These are phyloP conservation scores for Andrena camellia DNA, from an alignment of 2,888 invertebrate genomes.

Conservation along the genomic window DNA sequence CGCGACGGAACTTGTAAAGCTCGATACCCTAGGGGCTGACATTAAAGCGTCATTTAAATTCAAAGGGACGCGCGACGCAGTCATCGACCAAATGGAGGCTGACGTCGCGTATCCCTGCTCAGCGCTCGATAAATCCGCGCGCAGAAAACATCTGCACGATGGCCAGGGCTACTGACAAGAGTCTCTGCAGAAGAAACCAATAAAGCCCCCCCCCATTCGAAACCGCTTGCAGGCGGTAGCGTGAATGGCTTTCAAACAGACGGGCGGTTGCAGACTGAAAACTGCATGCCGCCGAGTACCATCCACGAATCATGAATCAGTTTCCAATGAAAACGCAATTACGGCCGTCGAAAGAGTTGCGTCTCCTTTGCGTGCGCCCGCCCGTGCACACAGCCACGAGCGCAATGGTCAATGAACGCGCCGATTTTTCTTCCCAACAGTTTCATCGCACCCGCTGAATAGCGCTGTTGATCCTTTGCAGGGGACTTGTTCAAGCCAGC, in stretches of 20 bases:
- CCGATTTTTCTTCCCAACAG: slow-evolving; percentile 15
- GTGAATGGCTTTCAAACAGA: slow-evolving; percentile 62
- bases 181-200: slow-evolving; percentile 59
- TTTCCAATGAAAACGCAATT: slow-evolving; percentile 66
- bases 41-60: slow-evolving; percentile 26
- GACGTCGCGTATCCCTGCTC: not conserved
- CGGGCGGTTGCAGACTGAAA: slow-evolving; percentile 31
- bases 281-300: slow-evolving; percentile 31
- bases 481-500: not conserved
- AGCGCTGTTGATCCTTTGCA: not conserved
- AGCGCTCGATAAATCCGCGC: slow-evolving; percentile 2
- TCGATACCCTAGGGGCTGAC: not conserved
- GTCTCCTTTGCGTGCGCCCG: not conserved
- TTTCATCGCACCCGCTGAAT: slow-evolving; percentile 4
- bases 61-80: slow-evolving; percentile 11
- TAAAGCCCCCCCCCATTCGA: slow-evolving; percentile 48
- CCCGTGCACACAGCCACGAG: not conserved
- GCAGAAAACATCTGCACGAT: slow-evolving; percentile 31
- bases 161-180: not conserved
- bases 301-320: slow-evolving; percentile 57
- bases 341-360: slow-evolving; percentile 38
- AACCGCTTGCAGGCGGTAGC: slow-evolving; percentile 29
- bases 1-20: not conserved
- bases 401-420: not conserved
- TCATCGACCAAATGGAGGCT: not conserved